Evolutionary conservation across 2,113 vertebrate genomes (phyloP).

Genomic region (Noctilio leporinus): DNA sequence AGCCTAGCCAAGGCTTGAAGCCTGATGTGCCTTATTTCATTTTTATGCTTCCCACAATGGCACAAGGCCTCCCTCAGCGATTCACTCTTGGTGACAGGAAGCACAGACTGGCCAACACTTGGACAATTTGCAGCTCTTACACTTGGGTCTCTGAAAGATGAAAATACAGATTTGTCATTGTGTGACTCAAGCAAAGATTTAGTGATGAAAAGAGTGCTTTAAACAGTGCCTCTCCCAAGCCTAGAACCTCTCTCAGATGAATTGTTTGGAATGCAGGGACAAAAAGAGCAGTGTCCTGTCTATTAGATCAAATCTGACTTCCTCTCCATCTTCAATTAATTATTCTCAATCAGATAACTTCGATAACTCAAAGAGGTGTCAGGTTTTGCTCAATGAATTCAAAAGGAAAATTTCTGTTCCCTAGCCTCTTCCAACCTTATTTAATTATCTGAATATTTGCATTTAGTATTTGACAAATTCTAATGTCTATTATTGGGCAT

Average conservation of each 20-base stretch:
- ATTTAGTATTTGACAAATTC: slow-evolving; percentile 24
- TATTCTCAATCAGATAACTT: background rate
- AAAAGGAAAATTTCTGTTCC: slow-evolving; percentile 16
- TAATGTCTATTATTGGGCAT: background rate
- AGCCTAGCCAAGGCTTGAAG: background rate
- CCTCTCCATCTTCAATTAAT: background rate
- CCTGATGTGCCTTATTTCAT: background rate
- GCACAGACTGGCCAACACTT: background rate
- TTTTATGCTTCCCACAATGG: background rate
- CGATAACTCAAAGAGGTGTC: background rate
- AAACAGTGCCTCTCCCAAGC: background rate
- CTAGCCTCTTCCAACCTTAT: background rate
- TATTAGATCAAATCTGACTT: background rate
- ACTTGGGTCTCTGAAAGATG: background rate
- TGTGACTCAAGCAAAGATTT: background rate
- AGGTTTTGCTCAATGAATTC: background rate
- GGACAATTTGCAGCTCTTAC: background rate
- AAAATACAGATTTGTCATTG: background rate
- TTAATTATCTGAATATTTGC: slow-evolving; percentile 31
- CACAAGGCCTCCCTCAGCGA: background rate
- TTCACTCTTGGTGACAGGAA: background rate
- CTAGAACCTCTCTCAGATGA: background rate
- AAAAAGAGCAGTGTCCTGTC: background rate
- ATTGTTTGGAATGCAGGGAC: background rate
- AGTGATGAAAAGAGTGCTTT: background rate